Base-by-base conservation (phyloP, 2,113 vertebrate species). In the Sprattus sprattus region DNA sequence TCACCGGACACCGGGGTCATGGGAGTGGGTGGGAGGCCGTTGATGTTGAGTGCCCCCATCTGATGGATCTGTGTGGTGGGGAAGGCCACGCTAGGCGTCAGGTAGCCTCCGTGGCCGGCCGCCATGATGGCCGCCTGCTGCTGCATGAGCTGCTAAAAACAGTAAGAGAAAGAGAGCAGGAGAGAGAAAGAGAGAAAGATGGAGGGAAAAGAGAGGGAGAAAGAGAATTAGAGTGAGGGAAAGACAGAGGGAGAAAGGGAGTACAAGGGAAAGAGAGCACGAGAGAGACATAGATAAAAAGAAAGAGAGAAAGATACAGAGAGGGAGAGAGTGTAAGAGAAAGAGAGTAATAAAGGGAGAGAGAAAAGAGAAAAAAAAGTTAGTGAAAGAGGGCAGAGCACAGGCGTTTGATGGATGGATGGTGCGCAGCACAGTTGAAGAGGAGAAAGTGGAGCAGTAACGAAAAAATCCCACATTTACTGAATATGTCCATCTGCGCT, bases 51-150 rank as follows among this genome's bases (percentile, higher is more conserved):
- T 18, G 98, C 97, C 4, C 98, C 98, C 67, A 99, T 98, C 95
- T 99, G 98, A 93, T 99, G 98, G 93, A 99, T 97, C 92, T 99
- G 97, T 80, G 97, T 97, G 4, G 98, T 95, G 2, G 98, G 97
- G 85, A 99, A 99, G 86, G 97, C 94, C 92, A 99, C 94, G 6
- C 97, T 96, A 0, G 98, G 98, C 82, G 97, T 97, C 94, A 99
- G 94, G 94, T 99, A 99, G 94, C 97, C 98, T 90, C 98, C 97
- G 0, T 99, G 97, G 88, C 97, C 97, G 83, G 97, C 96, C 89
- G 98, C 96, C 93, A 99, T 97, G 20, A 99, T 97, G 22, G 98
- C 98, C 78, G 98, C 97, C 94, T 99, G 98, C 95, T 98, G 97
- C 94, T 99, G 98, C 98, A 99, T 99, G 94, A 99, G 96, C 98